Base-by-base conservation (phyloP, 2,113 vertebrate species). In the Percina caprodes region DNA sequence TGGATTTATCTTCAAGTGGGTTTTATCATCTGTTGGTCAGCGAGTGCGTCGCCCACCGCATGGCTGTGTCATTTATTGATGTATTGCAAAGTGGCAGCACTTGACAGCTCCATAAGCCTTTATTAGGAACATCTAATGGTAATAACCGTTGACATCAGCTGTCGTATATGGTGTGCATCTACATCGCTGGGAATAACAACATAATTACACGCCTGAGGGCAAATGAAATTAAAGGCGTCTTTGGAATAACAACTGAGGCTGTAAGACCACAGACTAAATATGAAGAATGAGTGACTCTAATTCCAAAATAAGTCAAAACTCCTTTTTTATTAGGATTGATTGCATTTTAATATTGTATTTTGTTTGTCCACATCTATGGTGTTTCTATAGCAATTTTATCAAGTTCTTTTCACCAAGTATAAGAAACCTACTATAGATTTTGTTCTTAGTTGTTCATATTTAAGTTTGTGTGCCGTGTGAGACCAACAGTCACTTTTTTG, bases 141-240 rank as follows among this genome's bases (percentile, higher is more conserved):
- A 77, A 91, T 58, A 72, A 56, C 59, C 39, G 16, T 2, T 71
- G 89, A 84, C 83, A 66, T 84, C 63, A n/a, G 68, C 83, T 88
- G 87, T 86, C 89, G 75, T 72, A 68, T 63, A 55, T 26, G 54
- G 60, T 80, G 72, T 13, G 46, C 72, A n/a, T 84, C 87, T 79
- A 87, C 87, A 89, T 55, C 3, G 1, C 70, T 18, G 66, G 66
- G 67, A 79, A 71, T 79, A 76, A 76, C 77, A 72, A 35, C 82
- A 74, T 80, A 23, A 82, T 84, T 65, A 82, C 7, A 80, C 30
- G 71, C 82, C 87, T 65, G 66, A 74, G 80, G n/a, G 71, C 39
- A 65, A 68, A 83, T 68, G 3, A 74, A 79, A 86, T 86, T 73
- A 82, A 69, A 86, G 58, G 23, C 73, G 6, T n/a, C 69, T 67